phyloP scores from a whole-genome alignment of 2,888 invertebrate species.

The Thecocarcelia acutangulata region DNA sequence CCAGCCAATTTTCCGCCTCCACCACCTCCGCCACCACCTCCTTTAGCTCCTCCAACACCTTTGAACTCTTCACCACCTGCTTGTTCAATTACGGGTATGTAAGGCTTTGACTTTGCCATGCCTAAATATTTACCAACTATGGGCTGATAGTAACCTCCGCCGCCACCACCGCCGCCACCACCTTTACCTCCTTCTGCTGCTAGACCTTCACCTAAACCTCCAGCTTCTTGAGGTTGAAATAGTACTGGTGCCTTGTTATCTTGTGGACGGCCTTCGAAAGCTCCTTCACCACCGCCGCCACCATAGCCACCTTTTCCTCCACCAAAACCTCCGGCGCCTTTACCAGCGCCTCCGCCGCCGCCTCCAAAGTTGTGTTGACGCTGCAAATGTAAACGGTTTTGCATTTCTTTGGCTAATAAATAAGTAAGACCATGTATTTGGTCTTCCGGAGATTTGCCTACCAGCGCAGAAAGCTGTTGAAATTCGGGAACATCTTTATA shows the following conservation, averaged over 20 bases:
- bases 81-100: slow-evolving; percentile 76
- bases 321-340: slow-evolving; percentile 1
- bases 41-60: slow-evolving; percentile 11
- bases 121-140: slow-evolving; percentile 74
- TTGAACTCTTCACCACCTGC: slow-evolving; percentile 63
- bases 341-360: slow-evolving; percentile 7
- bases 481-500: slow-evolving; percentile 77
- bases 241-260: slow-evolving; percentile 79
- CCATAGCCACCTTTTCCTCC: slow-evolving; percentile 25
- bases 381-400: slow-evolving; percentile 73
- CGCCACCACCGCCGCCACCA: slow-evolving; percentile 37
- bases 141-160: slow-evolving; percentile 71
- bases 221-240: slow-evolving; percentile 75
- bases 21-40: slow-evolving; percentile 6
- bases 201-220: slow-evolving; percentile 52
- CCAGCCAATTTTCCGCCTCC: slow-evolving; percentile 53
- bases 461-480: slow-evolving; percentile 81
- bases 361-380: slow-evolving; percentile 71
- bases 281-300: slow-evolving; percentile 19
- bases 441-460: slow-evolving; percentile 82
- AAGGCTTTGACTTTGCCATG: slow-evolving; percentile 78
- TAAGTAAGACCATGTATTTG: slow-evolving; percentile 83
- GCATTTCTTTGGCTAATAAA: slow-evolving; percentile 81
- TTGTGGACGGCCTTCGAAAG: slow-evolving; percentile 72
- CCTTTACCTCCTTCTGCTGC: slow-evolving; percentile 44